Evolutionary conservation across 2,113 vertebrate genomes (phyloP), one percentile per base, ranked within the genome.

Genomic region (Myiozetetes cayanensis): DNA sequence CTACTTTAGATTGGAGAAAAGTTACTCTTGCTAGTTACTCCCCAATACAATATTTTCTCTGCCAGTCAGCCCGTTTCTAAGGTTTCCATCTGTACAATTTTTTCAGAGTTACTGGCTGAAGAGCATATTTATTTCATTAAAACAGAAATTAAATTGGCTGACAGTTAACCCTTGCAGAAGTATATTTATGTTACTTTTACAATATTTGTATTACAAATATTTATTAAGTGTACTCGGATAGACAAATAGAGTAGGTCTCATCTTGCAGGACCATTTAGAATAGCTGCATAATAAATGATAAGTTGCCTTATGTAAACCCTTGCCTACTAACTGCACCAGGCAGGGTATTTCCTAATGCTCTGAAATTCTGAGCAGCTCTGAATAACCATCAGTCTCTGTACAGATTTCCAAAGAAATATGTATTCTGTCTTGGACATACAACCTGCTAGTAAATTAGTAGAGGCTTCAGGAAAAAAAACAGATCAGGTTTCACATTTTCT

Each of bases 371-470:
- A 85, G 70, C 18, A 78, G 37, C 49, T 93, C 46, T 82, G 66
- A 85, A 61, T 43, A 85, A 58, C 20, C 39, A 52, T 71, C 49
- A 61, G 33, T 65, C 65, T 77, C 61, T 86, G 43, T 39, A 81
- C 39, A 91, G 68, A 12, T 86, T 89, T 83, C 82, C 47, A 83
- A 83, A 91, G 25, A 88, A 90, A 85, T 79, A 91, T 90, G 46
- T 72, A 58, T 93, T 90, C 61, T 83, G 52, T 72, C 61, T 82
- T 81, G 30, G 92, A 65, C 28, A 14, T 24, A 56, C 8, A 71
- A 53, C 47, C 76, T 91, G 49, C 77, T 78, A 85, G 35, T 84
- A 92, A 93, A 95, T 96, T 96, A 92, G 44, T 28, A 56, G 52
- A 91, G 17, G 20, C 14, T 31, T 92, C 63, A 61, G 44, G 43